Evolutionary conservation across 92 coral and sea anemone species (phyloP).

Genomic region (Zoanthus gigantus): DNA sequence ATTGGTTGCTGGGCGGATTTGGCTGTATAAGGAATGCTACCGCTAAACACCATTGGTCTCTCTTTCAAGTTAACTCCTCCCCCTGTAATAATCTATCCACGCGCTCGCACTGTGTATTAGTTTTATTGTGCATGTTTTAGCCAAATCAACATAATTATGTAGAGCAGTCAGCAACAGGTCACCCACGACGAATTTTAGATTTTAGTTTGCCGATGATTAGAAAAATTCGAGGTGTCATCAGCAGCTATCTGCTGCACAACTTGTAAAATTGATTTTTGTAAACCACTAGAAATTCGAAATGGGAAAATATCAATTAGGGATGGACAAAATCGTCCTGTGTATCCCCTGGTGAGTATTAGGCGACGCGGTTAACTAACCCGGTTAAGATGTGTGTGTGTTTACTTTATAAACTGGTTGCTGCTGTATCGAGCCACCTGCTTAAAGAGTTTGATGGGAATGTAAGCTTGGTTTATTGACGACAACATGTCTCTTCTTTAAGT

Average conservation of each 20-base stretch:
- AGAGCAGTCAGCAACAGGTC: conserved; percentile 4
- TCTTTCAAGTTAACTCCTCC: conserved; percentile 29
- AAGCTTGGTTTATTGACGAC: background rate
- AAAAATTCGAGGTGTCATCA: too few species aligned
- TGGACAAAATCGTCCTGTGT: background rate
- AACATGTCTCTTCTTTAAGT: background rate
- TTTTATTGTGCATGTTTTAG: conserved; percentile 22
- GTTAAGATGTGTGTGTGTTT: background rate
- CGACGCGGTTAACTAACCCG: conserved; percentile 13
- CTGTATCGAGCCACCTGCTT: conserved; percentile 3
- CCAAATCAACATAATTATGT: conserved; percentile 46
- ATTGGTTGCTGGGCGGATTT: conserved; percentile 92
- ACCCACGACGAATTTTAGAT: conserved; percentile 36
- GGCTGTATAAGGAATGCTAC: conserved; percentile 76
- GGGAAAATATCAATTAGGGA: too few species aligned
- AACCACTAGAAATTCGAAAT: background rate
- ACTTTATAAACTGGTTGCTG: background rate
- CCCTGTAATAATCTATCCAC: conserved; percentile 39
- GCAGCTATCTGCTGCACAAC: too few species aligned
- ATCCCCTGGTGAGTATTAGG: background rate
- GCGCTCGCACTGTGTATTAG: conserved; percentile 35
- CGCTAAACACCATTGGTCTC: conserved; percentile 64
- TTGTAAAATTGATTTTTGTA: too few species aligned
- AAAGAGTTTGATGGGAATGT: background rate
- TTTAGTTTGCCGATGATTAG: background rate